A percentile compares a stretch with the other conserved stretches of the same genome.
phyloP scores from a whole-genome alignment of 2,888 invertebrate genomes.

The Ophion slaviceki region DNA sequence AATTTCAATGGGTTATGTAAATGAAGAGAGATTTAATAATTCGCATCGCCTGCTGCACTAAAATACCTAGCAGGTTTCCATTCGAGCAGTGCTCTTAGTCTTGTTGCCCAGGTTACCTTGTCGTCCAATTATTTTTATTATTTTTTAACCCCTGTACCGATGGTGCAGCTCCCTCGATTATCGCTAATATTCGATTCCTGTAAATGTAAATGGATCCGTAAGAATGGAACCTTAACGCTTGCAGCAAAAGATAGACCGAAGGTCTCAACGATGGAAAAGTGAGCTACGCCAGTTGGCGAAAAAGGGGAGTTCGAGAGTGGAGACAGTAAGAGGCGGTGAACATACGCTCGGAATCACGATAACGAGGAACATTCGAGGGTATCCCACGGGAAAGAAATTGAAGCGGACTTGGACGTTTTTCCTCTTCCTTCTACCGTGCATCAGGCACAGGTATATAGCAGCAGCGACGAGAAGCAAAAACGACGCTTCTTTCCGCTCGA shows the following conservation, averaged over 20 bases:
- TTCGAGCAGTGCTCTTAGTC: not conserved
- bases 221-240: not conserved
- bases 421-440: conserved; percentile 9
- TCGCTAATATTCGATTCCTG: too few relatives aligned
- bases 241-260: not conserved
- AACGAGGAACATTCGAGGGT: conserved; percentile 59
- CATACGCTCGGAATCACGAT: conserved; percentile 61
- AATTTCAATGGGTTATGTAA: conserved; percentile 21
- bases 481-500: conserved; percentile 55
- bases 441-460: not conserved
- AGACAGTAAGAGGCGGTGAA: conserved; percentile 9
- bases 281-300: not conserved
- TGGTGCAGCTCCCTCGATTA: too few relatives aligned
- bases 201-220: not conserved
- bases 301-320: conserved; percentile 13
- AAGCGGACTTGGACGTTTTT: conserved; percentile 57
- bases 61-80: not conserved
- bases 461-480: not conserved
- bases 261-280: not conserved
- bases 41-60: not conserved
- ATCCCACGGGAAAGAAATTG: conserved; percentile 63
- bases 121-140: too few relatives aligned
- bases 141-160: too few relatives aligned
- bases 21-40: not conserved
- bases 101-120: not conserved